Conservation (phyloP, 2,113 vertebrate species). For the Notiomystis cincta region DNA sequence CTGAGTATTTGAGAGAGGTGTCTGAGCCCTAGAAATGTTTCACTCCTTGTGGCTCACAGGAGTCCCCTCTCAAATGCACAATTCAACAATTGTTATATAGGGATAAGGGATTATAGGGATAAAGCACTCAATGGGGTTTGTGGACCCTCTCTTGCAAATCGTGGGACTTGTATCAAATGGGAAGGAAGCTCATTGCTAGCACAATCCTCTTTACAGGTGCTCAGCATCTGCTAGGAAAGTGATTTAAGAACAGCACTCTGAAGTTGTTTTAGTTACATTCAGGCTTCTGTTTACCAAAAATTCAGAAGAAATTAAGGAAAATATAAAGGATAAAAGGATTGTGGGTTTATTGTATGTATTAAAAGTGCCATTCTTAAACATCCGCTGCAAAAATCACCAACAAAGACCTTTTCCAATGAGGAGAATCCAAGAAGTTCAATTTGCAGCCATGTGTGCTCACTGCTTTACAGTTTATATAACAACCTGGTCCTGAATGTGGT, state of each 20-base stretch:
- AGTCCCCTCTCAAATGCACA: background rate
- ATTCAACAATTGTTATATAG: background rate
- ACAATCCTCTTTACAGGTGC: background rate
- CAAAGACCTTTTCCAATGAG: background rate
- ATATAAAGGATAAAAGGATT: background rate
- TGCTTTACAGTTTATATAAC: background rate
- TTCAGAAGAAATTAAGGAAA: background rate
- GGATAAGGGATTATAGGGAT: background rate
- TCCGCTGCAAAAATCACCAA: background rate
- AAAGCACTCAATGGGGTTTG: background rate
- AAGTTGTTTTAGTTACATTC: background rate
- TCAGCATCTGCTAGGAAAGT: background rate
- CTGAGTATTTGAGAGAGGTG: background rate
- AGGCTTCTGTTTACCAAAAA: background rate
- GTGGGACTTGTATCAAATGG: background rate
- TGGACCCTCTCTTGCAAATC: fast-evolving
- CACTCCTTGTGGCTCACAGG: background rate
- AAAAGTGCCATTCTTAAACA: background rate
- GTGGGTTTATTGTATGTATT: fast-evolving
- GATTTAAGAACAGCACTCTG: background rate
- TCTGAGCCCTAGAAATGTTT: background rate
- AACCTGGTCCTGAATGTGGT: background rate
- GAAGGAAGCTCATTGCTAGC: background rate
- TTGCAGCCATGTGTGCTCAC: background rate
- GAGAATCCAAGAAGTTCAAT: background rate